Conservation (phyloP, 92 coral and sea anemone genomes). For the Montipora capitata region DNA sequence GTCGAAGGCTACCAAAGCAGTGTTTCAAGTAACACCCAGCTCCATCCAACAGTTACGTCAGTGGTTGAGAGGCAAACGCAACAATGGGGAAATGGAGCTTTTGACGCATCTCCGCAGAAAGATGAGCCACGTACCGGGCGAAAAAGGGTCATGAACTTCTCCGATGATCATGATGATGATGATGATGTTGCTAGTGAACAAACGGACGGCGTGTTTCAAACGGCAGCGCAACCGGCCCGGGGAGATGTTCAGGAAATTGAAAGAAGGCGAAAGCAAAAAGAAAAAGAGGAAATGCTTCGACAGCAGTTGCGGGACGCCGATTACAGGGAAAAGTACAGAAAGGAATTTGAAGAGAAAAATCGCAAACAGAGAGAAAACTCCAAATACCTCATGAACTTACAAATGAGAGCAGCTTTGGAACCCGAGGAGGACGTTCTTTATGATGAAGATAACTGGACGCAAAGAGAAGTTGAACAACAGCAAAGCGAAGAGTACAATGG, state of each 20-base stretch:
- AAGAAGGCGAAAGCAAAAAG: slow-evolving; percentile 32
- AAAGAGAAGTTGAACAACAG: slow-evolving; percentile 10
- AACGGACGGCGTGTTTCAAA: neutral
- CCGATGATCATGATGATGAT: slow-evolving; percentile 29
- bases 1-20: slow-evolving; percentile 21
- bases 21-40: slow-evolving; percentile 15
- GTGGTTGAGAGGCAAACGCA: slow-evolving; percentile 29
- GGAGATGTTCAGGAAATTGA: neutral
- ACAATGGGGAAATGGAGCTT: slow-evolving; percentile 32
- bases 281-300: slow-evolving; percentile 39
- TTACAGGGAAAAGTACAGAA: slow-evolving; percentile 84
- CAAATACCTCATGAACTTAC: slow-evolving; percentile 75
- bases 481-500: slow-evolving; percentile 28
- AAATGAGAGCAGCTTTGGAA: slow-evolving; percentile 77
- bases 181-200: neutral
- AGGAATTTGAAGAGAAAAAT: slow-evolving; percentile 86
- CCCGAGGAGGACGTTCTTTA: slow-evolving; percentile 62
- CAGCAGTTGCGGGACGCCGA: slow-evolving; percentile 75
- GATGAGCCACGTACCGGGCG: slow-evolving; percentile 27
- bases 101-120: slow-evolving; percentile 28
- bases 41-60: slow-evolving; percentile 23
- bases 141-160: slow-evolving; percentile 40
- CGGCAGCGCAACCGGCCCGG: neutral
- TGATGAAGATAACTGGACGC: slow-evolving; percentile 20
- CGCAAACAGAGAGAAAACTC: slow-evolving; percentile 87